Evolutionary conservation across 2,797 vertebrate species (phyloP).

Genomic region (Clarias laeviceps): DNA sequence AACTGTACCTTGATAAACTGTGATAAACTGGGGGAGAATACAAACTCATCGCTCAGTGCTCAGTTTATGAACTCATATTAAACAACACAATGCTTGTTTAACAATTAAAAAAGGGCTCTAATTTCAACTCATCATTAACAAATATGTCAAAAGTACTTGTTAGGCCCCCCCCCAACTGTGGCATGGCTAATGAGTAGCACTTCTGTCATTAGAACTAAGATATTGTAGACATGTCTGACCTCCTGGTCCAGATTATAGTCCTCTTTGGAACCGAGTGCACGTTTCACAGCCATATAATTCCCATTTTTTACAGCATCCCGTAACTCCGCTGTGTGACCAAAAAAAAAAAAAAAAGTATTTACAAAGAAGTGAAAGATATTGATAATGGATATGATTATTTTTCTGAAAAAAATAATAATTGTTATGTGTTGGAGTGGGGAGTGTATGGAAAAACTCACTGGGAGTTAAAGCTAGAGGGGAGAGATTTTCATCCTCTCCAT

Average conservation of each 20-base stretch:
- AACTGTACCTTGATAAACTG: not conserved
- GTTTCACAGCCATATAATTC: slow-evolving; percentile 92
- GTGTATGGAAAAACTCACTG: slow-evolving; percentile 77
- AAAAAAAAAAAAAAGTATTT: not conserved
- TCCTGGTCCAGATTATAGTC: slow-evolving; percentile 96
- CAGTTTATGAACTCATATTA: too few species aligned
- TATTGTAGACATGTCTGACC: slow-evolving; percentile 70
- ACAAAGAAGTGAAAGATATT: not conserved
- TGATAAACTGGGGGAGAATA: too few species aligned
- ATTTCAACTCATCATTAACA: not conserved
- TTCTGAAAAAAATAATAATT: not conserved
- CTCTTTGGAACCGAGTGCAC: slow-evolving; percentile 91
- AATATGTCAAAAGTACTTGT: not conserved
- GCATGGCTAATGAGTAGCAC: not conserved
- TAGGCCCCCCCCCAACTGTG: not conserved
- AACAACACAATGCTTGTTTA: not conserved
- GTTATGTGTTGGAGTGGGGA: not conserved
- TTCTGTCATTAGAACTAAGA: not conserved
- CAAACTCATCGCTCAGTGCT: not conserved
- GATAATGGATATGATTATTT: too few species aligned
- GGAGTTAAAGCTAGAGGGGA: slow-evolving; percentile 78
- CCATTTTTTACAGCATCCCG: slow-evolving; percentile 96
- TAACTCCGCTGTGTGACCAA: slow-evolving; percentile 77
- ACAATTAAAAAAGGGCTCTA: too few species aligned
- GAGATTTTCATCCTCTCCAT: slow-evolving; percentile 87